phyloP scores from a whole-genome alignment of 2,888 invertebrate genomes.

The Cosmia pyralina region DNA sequence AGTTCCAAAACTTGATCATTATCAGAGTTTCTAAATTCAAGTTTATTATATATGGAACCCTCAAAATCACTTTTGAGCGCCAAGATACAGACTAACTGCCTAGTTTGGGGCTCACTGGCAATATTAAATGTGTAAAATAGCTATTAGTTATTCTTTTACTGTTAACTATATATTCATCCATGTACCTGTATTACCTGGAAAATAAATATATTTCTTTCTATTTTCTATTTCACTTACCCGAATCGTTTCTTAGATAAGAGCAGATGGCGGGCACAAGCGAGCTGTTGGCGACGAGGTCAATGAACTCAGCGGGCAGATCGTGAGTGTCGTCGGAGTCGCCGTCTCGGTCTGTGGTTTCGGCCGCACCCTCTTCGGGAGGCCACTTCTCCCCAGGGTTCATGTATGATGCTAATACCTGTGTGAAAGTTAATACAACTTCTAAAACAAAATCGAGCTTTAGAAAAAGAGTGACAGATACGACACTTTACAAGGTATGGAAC shows the following conservation, averaged over 20 bases:
- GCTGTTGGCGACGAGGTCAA: conserved; percentile 94
- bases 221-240: conserved; percentile 78
- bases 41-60: background rate
- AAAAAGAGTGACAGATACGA: no score
- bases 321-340: conserved; percentile 76
- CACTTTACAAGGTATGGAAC: background rate
- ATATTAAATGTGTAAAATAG: background rate
- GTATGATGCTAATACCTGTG: conserved; percentile 95
- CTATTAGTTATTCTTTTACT: background rate
- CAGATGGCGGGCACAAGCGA: conserved; percentile 96
- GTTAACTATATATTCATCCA: background rate
- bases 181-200: background rate
- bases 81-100: background rate
- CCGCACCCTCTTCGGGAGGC: conserved; percentile 86
- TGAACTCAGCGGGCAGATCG: conserved; percentile 92
- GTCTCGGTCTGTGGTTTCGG: conserved; percentile 77
- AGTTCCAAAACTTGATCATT: background rate
- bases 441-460: background rate
- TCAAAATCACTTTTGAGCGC: background rate
- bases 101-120: background rate
- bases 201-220: background rate
- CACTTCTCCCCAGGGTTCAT: conserved; percentile 93
- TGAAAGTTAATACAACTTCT: background rate
- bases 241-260: conserved; percentile 98
- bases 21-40: background rate